Evolutionary conservation across 64 coral and sea anemone genomes (phyloP).

Genomic region (Platygyra sinensis): DNA sequence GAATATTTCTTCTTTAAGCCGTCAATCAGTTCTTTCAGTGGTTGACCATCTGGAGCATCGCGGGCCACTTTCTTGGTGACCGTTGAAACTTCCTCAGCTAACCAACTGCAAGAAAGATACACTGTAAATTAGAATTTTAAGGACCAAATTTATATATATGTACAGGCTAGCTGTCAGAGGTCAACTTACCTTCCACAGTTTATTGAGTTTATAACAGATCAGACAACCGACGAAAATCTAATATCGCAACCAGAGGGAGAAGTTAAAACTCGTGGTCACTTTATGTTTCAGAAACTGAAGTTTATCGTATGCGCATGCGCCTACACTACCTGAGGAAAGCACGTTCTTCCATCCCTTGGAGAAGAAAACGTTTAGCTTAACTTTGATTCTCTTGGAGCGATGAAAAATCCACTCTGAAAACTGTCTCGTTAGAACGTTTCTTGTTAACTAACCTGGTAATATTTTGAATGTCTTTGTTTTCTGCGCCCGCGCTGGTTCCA

Average conservation of each 20-base stretch:
- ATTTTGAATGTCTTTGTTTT: slow-evolving; percentile 59
- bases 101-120: background rate
- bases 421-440: too few relatives aligned
- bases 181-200: too few relatives aligned
- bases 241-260: too few relatives aligned
- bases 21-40: background rate
- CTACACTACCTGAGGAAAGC: too few relatives aligned
- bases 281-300: too few relatives aligned
- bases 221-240: too few relatives aligned
- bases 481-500: slow-evolving; percentile 66
- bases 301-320: too few relatives aligned
- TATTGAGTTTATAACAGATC: too few relatives aligned
- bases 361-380: background rate
- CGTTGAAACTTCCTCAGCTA: background rate
- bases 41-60: background rate
- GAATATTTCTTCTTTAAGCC: slow-evolving; percentile 33
- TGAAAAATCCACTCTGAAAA: too few relatives aligned
- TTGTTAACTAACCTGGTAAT: slow-evolving; percentile 51
- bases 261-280: too few relatives aligned
- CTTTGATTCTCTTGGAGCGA: too few relatives aligned
- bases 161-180: background rate
- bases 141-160: background rate
- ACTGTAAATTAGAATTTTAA: background rate
- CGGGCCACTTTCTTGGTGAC: background rate
- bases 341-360: background rate